Percentiles rank a stretch among this genome's conserved stretches.
phyloP scores from a whole-genome alignment of 2,888 invertebrate species.

The Melanophora roralis region DNA sequence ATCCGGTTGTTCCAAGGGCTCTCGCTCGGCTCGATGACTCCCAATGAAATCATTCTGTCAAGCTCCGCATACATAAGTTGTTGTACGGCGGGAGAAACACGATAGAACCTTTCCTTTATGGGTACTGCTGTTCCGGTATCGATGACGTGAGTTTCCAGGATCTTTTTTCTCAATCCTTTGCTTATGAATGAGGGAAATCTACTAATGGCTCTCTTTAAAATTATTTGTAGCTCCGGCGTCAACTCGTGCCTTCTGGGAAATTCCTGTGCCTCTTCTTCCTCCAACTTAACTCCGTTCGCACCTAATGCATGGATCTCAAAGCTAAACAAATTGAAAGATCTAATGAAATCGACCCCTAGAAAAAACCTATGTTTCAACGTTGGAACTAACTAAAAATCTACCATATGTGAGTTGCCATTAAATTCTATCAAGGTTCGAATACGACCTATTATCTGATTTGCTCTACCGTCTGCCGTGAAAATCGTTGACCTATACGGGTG shows the following conservation, averaged over 20 bases:
- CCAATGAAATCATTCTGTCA: conserved; percentile 67
- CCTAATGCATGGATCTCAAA: neutral
- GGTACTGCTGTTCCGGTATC: conserved; percentile 38
- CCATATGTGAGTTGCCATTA: neutral
- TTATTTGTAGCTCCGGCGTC: neutral
- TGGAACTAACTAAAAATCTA: conserved; percentile 35
- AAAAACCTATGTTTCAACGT: conserved; percentile 12
- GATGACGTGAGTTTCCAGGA: neutral
- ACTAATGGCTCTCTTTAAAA: neutral
- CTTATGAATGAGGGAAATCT: neutral
- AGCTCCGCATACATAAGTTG: conserved; percentile 63
- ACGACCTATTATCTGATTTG: neutral
- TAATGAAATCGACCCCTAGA: conserved; percentile 33
- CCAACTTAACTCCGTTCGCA: neutral
- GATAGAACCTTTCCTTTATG: conserved; percentile 52
- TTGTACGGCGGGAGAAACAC: conserved; percentile 54
- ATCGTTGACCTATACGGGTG: neutral
- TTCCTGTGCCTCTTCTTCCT: neutral
- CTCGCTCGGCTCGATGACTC: conserved; percentile 66
- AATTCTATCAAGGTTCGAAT: neutral
- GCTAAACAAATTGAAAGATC: neutral
- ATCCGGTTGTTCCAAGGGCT: conserved; percentile 56
- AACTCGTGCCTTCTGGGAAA: neutral
- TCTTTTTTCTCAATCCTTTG: neutral
- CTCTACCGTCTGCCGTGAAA: neutral